Base-by-base conservation (phyloP, 2,113 vertebrate genomes). In the Paralichthys olivaceus region DNA sequence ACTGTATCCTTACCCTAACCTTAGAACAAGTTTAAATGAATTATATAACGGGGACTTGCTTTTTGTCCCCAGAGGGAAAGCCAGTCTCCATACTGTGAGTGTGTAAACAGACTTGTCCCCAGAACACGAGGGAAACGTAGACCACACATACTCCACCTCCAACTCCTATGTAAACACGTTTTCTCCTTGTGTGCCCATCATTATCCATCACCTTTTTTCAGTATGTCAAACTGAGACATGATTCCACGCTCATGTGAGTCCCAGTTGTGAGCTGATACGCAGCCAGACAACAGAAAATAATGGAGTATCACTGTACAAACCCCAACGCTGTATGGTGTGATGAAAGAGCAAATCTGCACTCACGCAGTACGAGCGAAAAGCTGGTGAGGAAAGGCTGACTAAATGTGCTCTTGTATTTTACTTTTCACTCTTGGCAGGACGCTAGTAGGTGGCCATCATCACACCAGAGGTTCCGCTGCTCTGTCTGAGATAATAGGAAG, bases 181-280 rank as follows among this genome's bases (percentile, higher is more conserved):
- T 6, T 70, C 60, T 77, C 63, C 71, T 57, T 49, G 79, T 78
- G 75, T 12, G 22, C 74, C 78, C 25, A 23, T 84, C 59, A 81
- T 75, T 66, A 85, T 73, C 73, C 82, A 55, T 79, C 71, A 64
- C 75, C 23, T 32, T 72, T 20, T 32, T 69, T 20, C 40, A 60
- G 34, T 8, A 20, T 57, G 49, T 84, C 88, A 85, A 85, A 72
- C 83, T 20, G 77, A 82, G 84, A 83, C 77, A 75, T 79, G 84
- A 86, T 86, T 81, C 87, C 80, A 88, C 80, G 76, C 66, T 82
- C 54, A 32, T 75, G 73, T 65, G 85, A 86, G 37, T 82, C 86
- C 55, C 68, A 62, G 85, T 75, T 76, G 85, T 78, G 75, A 81
- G 75, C 74, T 58, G 70, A 86, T 76, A 55, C 15, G 32, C 81